Conservation (phyloP, 2,113 vertebrate genomes). For the Haliaeetus leucogaster region DNA sequence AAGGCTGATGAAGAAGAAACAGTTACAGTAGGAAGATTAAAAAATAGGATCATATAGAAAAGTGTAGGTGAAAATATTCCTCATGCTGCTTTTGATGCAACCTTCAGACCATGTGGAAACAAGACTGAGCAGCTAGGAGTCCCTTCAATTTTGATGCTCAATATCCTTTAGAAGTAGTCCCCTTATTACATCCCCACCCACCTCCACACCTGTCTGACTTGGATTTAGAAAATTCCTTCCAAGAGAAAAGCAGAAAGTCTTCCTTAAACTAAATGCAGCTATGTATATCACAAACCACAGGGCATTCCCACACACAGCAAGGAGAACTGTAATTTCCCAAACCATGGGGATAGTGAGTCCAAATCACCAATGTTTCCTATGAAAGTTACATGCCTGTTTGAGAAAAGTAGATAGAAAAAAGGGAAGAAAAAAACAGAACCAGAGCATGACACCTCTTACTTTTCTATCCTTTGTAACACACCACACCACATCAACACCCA, state of each 20-base stretch:
- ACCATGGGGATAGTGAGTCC: background rate
- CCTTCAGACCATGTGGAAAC: background rate
- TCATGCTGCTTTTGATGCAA: background rate
- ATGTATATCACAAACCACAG: background rate
- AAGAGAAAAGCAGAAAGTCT: background rate
- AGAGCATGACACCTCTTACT: constrained; percentile 71
- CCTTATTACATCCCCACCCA: background rate
- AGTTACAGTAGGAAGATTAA: background rate
- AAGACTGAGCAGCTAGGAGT: background rate
- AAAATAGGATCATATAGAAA: background rate
- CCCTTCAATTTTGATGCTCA: background rate
- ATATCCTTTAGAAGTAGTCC: background rate
- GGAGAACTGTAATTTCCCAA: background rate
- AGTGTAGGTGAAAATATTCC: background rate
- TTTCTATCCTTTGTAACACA: constrained; percentile 93
- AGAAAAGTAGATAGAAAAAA: background rate
- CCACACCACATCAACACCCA: constrained; percentile 90
- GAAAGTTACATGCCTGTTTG: background rate
- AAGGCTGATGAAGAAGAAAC: background rate
- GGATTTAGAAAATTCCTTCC: background rate
- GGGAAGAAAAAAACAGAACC: background rate
- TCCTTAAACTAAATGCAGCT: background rate
- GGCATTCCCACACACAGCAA: background rate
- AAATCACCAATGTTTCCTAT: background rate
- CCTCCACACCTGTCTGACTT: background rate